Conservation (phyloP, 2,888 invertebrate species). For the Conistra vaccinii region DNA sequence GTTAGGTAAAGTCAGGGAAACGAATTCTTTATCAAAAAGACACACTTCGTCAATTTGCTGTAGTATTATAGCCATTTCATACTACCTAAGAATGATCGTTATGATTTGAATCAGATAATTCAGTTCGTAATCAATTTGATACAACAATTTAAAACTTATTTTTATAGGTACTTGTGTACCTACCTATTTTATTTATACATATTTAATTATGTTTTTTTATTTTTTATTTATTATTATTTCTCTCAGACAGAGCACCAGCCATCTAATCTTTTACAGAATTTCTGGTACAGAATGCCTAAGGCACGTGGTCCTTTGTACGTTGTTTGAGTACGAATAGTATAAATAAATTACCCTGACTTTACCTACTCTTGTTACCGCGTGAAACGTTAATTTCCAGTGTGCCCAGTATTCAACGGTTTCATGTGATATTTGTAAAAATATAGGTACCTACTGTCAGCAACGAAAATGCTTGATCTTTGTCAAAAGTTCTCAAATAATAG, state of each 20-base stretch:
- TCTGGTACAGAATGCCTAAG: no score
- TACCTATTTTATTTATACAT: no score
- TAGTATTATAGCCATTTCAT: background rate
- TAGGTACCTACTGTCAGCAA: background rate
- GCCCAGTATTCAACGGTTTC: background rate
- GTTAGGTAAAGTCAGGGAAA: background rate
- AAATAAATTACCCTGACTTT: background rate
- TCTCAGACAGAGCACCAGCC: no score
- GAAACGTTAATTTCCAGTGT: background rate
- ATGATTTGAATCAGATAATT: background rate
- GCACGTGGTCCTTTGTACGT: no score
- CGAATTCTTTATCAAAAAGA: background rate
- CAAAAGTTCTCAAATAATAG: background rate
- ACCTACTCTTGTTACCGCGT: background rate
- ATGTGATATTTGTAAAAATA: background rate
- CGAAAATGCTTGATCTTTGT: background rate
- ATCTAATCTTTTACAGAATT: no score
- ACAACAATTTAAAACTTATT: no score
- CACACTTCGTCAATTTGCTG: background rate
- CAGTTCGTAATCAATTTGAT: no score
- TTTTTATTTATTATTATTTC: no score
- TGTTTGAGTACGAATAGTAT: no score
- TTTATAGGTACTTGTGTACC: no score
- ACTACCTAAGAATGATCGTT: background rate
- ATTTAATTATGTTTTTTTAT: no score